Conservation (phyloP, 2,113 vertebrate species). For the Rhegmatorhina hoffmannsi region DNA sequence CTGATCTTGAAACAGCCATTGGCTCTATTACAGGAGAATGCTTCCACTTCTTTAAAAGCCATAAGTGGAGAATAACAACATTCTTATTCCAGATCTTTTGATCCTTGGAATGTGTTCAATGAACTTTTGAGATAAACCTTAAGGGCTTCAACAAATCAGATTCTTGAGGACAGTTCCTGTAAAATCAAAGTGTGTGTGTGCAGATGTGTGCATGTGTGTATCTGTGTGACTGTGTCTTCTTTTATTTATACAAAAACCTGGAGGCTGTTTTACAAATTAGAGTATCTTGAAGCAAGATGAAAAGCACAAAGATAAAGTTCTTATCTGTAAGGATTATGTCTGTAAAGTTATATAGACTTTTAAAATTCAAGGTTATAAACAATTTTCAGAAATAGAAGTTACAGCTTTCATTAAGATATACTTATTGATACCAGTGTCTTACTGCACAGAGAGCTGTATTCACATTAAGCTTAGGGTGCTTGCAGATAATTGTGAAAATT, state of each 20-base stretch:
- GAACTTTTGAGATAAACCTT: constrained; percentile 17
- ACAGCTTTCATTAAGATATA: background rate
- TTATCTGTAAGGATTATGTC: background rate
- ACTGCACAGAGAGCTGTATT: background rate
- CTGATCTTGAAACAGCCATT: background rate
- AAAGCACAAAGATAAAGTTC: background rate
- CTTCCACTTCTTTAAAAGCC: background rate
- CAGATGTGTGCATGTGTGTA: fast-evolving
- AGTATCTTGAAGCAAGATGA: constrained; percentile 29
- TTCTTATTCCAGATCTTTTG: background rate
- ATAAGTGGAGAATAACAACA: background rate
- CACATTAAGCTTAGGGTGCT: background rate
- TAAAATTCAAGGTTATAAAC: constrained; percentile 56
- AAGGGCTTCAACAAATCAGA: background rate
- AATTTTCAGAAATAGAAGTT: constrained; percentile 1
- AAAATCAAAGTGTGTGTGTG: background rate
- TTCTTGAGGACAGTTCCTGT: background rate
- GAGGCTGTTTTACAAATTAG: background rate
- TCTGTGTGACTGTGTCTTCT: background rate
- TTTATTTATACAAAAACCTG: background rate
- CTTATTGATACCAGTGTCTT: constrained; percentile 5
- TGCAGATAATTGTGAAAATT: background rate
- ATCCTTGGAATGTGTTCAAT: background rate
- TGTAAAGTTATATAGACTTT: background rate
- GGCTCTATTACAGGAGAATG: background rate